Conservation (phyloP, 2,888 invertebrate genomes). For the Acleris emargana region DNA sequence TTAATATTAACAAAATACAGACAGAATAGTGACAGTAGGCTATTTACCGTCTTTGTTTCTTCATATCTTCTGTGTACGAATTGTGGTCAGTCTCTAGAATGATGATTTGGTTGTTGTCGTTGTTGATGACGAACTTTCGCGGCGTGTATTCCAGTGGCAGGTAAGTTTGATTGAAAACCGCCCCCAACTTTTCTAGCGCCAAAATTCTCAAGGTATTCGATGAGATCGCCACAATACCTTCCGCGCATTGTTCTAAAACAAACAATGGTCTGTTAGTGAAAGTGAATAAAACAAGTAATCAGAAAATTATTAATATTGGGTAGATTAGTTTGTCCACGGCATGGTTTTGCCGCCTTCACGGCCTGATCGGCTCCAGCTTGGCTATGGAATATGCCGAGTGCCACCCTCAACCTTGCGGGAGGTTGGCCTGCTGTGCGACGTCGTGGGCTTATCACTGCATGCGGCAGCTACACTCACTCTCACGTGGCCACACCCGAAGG, state of each 20-base stretch:
- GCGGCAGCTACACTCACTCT: conserved; percentile 79
- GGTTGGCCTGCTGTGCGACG: conserved; percentile 85
- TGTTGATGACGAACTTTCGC: conserved; percentile 96
- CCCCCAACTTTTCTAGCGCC: conserved; percentile 98
- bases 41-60: conserved; percentile 89
- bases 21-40: too few species aligned
- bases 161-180: conserved; percentile 98
- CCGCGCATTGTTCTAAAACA: conserved; percentile 95
- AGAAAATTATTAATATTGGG: too few species aligned
- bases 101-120: conserved; percentile 94
- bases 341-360: conserved; percentile 86
- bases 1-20: too few species aligned
- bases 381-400: conserved; percentile 90
- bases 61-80: conserved; percentile 98
- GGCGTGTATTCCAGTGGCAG: conserved; percentile 98
- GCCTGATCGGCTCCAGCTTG: conserved; percentile 87
- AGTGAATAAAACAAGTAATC: too few species aligned
- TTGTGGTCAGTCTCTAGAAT: conserved; percentile 99
- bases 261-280: conserved; percentile 5
- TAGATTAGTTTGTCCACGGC: conserved; percentile 73
- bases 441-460: conserved; percentile 83
- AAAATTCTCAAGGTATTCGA: conserved; percentile 98
- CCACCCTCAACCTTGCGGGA: conserved; percentile 80
- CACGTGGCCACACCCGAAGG: conserved; percentile 59
- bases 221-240: conserved; percentile 99